Base-by-base conservation (phyloP, 1,140 invertebrate species). In the Pseudobourletiella spinata region DNA sequence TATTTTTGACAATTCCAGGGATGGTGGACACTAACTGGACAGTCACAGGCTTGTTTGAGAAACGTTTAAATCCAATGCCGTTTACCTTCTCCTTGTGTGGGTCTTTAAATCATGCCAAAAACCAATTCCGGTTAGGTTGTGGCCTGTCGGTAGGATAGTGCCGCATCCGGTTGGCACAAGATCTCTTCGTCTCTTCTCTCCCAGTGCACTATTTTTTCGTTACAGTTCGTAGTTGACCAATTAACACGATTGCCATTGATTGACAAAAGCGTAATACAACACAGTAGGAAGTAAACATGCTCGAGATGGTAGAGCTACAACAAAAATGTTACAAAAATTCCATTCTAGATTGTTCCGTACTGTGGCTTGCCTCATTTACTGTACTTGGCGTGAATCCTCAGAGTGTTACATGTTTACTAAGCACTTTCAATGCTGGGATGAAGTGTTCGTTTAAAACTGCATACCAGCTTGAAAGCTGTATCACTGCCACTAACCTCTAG, bases 11-110 rank as follows among this genome's bases (percentile, higher is more conserved):
- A 60, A 72, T 79, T 82, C 24, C 74, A 91, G 90, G 91, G 71
- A 86, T 88, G 73, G 77, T 95, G 42, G 95, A 99, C 77, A 90
- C 90, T 51, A 98, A 97, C 76, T 97, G 92, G 91, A 91, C 85
- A 60, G 86, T 98, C 32, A 90, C 88, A 58, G 94, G 88, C 1
- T 89, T 95, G 1, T 76, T 98, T 67, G 95, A 98, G 76, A 95
- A 98, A 79, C 88, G 91, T 78, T 77, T 96, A 39, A 82, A 86
- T 69, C 90, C 91, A 24, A 78, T 99, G 70, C 96, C 96, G 59
- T 95, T 98, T 75, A 88, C 89, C 1, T 87, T 99, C 70, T 85
- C 88, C 8, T 77, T 99, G 1, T 96, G 93, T 72, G 95, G 90
- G 52, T 83, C 90, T 75, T 79, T 95, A 51, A 98, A 96, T 79